Conservation (phyloP, 2,797 vertebrate species). For the Anguilla marmorata region DNA sequence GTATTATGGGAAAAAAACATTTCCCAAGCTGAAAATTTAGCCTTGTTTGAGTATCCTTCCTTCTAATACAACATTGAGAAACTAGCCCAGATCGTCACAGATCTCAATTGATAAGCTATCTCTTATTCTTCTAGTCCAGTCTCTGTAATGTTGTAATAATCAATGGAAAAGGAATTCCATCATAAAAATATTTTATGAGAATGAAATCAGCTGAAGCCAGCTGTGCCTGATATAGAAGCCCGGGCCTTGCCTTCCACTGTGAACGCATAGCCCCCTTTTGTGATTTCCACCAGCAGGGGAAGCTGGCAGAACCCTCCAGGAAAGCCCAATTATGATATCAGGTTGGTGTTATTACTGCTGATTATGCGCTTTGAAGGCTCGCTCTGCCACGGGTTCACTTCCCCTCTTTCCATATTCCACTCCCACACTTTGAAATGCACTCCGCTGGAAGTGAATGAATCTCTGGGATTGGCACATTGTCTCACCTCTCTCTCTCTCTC, state of each 20-base stretch:
- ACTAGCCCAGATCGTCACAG: slow-evolving; percentile 59
- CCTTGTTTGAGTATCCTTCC: slow-evolving; percentile 53
- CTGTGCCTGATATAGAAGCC: slow-evolving; percentile 58
- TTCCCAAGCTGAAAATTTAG: slow-evolving; percentile 9
- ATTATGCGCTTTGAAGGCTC: slow-evolving; percentile 71
- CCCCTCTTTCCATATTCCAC: slow-evolving; percentile 44
- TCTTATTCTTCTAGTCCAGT: slow-evolving; percentile 61
- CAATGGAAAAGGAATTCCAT: slow-evolving; percentile 52
- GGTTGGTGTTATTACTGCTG: slow-evolving; percentile 74
- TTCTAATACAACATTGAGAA: slow-evolving; percentile 53
- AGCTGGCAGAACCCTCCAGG: slow-evolving; percentile 63
- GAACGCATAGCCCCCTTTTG: slow-evolving; percentile 55
- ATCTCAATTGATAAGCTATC: slow-evolving; percentile 64
- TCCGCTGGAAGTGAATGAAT: slow-evolving; percentile 55
- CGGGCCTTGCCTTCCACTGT: slow-evolving; percentile 48
- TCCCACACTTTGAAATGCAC: slow-evolving; percentile 62
- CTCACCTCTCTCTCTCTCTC: neutral
- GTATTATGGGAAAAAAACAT: slow-evolving; percentile 35
- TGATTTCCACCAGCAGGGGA: slow-evolving; percentile 64
- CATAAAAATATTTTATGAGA: slow-evolving; percentile 64
- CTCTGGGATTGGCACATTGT: slow-evolving; percentile 26
- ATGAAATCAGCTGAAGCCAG: slow-evolving; percentile 65
- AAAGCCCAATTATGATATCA: slow-evolving; percentile 73
- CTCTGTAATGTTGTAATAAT: slow-evolving; percentile 53
- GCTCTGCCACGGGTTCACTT: slow-evolving; percentile 63